Evolutionary conservation across 2,888 invertebrate genomes (phyloP).

Genomic region (Formica aserva): DNA sequence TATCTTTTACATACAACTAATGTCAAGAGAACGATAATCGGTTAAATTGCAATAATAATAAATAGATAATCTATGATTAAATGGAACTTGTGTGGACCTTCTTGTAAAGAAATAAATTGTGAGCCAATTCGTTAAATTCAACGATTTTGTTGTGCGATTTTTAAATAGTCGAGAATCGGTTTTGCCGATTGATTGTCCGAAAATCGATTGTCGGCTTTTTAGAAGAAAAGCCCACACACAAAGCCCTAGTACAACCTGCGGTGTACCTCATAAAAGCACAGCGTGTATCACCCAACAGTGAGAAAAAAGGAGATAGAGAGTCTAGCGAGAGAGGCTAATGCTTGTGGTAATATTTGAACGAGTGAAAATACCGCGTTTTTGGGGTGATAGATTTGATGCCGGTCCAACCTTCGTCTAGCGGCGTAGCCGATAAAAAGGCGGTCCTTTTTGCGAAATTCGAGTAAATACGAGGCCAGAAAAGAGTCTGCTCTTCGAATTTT

Average conservation of each 20-base stretch:
- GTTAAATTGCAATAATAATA: background rate
- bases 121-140: background rate
- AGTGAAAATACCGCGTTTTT: slow-evolving; percentile 57
- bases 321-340: slow-evolving; percentile 12
- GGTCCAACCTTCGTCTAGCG: slow-evolving; percentile 63
- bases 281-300: background rate
- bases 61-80: background rate
- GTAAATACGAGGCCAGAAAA: slow-evolving; percentile 55
- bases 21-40: background rate
- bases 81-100: background rate
- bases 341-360: slow-evolving; percentile 72
- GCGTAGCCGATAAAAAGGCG: slow-evolving; percentile 30
- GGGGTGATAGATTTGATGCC: slow-evolving; percentile 60
- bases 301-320: background rate
- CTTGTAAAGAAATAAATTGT: background rate
- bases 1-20: background rate
- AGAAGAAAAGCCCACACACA: background rate
- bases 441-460: slow-evolving; percentile 59
- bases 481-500: slow-evolving; percentile 37
- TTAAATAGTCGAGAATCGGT: background rate
- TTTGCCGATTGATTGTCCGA: slow-evolving; percentile 9
- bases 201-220: background rate
- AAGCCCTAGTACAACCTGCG: background rate
- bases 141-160: background rate
- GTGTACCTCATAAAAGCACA: slow-evolving; percentile 35